Evolutionary conservation across 2,888 invertebrate genomes (phyloP), one percentile per base, ranked within the genome.

Genomic region (Pimpla rufipes): DNA sequence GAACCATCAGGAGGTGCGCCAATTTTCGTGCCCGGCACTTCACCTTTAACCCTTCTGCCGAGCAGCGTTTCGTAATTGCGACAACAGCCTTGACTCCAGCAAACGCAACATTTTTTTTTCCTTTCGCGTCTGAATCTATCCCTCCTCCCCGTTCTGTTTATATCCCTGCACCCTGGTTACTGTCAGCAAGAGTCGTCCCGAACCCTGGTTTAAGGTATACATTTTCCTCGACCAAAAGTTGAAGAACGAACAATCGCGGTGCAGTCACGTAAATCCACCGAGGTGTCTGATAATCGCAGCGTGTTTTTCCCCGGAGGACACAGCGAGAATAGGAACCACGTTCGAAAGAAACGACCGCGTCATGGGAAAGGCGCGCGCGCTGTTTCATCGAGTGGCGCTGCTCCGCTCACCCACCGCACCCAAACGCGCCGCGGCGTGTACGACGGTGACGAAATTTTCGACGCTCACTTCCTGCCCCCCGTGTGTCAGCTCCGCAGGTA

Each of bases 371-470:
- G 78, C 52, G 21, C 74, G 70, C 29, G 5, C 29, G 68, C 57
- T 80, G 68, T 71, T 79, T 67, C 57, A 67, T 59, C 77, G 45
- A 50, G 73, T 70, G 71, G 42, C 79, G 75, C 74, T 71, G 64
- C 23, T 42, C n/a, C 66, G 68, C 35, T 29, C 29, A 2, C 29
- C 57, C n/a, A 45, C 50, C 45, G n/a, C n/a, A n/a, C n/a, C n/a
- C n/a, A n/a, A n/a, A n/a, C n/a, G n/a, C n/a, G n/a, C n/a, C n/a
- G n/a, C 50, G 52, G 45, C 45, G 37, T 40, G 37, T 37, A 47
- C 21, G 37, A 40, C 52, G 73, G 64, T 83, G 83, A 85, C 75
- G 70, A 81, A 83, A 85, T 83, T 83, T 83, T 83, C 74, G 82
- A 75, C 82, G 68, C 74, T 78, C 68, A 50, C 74, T 85, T 84